These are phyloP conservation scores for Euleptes europaea DNA, from an alignment of 2,113 vertebrate species.

Conservation along the genomic window DNA sequence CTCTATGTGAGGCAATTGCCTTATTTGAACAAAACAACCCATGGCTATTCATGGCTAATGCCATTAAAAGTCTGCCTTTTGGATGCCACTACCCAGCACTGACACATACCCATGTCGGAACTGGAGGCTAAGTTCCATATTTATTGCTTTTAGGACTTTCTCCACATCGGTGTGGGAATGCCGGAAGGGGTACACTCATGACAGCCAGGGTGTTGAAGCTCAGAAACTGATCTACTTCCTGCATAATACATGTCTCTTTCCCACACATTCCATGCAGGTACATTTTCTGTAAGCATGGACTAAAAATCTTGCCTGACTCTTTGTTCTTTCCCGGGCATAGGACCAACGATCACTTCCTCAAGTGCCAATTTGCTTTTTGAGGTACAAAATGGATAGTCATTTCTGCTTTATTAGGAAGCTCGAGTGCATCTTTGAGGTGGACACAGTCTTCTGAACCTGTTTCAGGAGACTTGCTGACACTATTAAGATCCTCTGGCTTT, in stretches of 20 bases:
- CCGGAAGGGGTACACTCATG: neutral
- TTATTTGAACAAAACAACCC: neutral
- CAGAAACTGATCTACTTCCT: neutral
- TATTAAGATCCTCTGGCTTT: neutral
- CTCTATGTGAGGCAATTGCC: neutral
- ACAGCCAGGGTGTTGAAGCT: neutral
- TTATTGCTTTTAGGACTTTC: neutral
- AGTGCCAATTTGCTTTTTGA: neutral
- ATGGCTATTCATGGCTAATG: neutral
- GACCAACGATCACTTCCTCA: neutral
- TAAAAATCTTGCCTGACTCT: neutral
- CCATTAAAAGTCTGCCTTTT: neutral
- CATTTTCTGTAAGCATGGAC: neutral
- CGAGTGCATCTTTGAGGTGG: neutral
- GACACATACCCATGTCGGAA: neutral
- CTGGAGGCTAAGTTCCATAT: neutral
- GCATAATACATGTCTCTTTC: neutral
- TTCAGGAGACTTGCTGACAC: neutral
- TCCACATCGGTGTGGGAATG: neutral
- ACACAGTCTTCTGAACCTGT: neutral
- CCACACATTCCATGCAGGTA: neutral
- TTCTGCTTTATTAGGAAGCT: neutral
- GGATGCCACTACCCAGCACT: neutral
- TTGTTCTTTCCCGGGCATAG: neutral
- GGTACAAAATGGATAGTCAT: neutral